phyloP scores from a whole-genome alignment of 1,140 invertebrate species.

The Babylonia areolata region DNA sequence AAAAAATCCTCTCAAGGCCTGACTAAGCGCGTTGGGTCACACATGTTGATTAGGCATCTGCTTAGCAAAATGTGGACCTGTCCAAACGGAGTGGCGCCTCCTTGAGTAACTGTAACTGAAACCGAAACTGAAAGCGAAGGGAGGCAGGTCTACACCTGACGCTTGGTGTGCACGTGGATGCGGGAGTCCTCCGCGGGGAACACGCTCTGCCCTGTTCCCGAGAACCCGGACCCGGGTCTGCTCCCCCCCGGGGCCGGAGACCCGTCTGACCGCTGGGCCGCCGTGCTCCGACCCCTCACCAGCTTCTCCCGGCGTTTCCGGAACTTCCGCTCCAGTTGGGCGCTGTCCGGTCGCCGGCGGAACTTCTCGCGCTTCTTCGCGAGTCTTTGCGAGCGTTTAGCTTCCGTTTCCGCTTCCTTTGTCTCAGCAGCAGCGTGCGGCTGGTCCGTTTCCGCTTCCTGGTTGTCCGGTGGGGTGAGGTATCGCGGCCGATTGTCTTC shows the following conservation, averaged over 20 bases:
- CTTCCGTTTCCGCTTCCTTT: background rate
- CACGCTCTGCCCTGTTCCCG: background rate
- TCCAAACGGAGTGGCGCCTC: no score
- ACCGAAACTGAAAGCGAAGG: no score
- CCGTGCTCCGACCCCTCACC: background rate
- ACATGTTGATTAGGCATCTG: no score
- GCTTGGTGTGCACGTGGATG: background rate
- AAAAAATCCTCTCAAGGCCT: no score
- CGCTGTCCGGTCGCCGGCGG: conserved; percentile 7
- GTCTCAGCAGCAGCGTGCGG: background rate
- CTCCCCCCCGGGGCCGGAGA: background rate
- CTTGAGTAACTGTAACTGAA: no score
- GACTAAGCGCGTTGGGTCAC: no score
- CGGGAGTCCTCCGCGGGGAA: background rate
- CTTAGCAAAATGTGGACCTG: no score
- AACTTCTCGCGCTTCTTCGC: background rate
- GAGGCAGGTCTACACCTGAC: background rate
- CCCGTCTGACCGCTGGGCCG: background rate
- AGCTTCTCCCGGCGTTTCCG: background rate
- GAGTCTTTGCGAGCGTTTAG: background rate
- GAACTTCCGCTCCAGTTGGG: background rate
- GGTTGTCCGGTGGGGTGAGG: background rate
- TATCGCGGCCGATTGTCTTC: background rate
- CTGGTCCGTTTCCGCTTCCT: background rate
- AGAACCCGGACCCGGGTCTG: background rate